Evolutionary conservation across 2,797 vertebrate species (phyloP), one percentile per base, ranked within the genome.

Genomic region (Bryconaethiops microstoma): DNA sequence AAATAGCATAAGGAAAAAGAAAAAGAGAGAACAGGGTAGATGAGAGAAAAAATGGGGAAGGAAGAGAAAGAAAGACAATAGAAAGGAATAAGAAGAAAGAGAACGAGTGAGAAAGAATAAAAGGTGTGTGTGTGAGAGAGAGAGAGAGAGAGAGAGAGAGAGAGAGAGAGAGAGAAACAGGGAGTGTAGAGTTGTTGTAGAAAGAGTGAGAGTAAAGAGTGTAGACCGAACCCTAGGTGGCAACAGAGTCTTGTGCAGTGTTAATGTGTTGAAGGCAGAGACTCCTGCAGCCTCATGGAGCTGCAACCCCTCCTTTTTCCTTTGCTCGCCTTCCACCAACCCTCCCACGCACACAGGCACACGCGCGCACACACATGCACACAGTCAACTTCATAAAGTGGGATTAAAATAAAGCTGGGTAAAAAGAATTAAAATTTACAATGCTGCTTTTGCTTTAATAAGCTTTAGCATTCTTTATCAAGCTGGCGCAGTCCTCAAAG

Each of bases 401-500:
- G 82, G 88, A 91, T 91, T 90, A 90, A 87, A 90, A 90, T 85
- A 83, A 87, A 83, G 86, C 86, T 68, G 83, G 42, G 74, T 80
- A 76, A 86, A 90, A 87, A 82, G 74, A 88, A 89, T 85, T 79
- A 77, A 88, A 86, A 89, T 84, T 82, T 84, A 85, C 73, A 87
- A 82, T 65, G 83, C 84, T 74, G 85, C 79, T 63, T 85, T 86
- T 54, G 70, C 89, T 90, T 89, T 89, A 89, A 91, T 87, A 88
- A 88, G 89, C 91, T 87, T 79, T 81, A 77, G 83, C 72, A 78
- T 86, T 77, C 84, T 92, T 93, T 92, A 93, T 93, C 90, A 82
- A 87, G 80, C 83, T 74, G 55, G 67, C 76, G 75, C 90, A 92
- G 89, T 87, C 88, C 90, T 91, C 87, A 88, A 82, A 90, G 85